These are phyloP conservation scores for Cyphomyrmex costatus DNA, from an alignment of 1,140 invertebrate species.

Conservation along the genomic window DNA sequence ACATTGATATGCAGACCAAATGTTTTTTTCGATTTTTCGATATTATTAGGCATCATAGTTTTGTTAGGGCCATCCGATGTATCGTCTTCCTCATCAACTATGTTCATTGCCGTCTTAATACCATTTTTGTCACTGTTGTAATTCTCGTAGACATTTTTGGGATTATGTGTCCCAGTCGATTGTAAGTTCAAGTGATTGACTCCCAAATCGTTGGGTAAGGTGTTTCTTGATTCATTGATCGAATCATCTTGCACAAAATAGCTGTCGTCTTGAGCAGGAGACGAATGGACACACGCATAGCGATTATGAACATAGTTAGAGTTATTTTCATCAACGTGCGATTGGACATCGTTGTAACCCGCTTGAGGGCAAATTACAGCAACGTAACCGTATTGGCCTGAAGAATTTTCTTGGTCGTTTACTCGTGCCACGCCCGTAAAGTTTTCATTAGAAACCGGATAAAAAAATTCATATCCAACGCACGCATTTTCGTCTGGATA, in stretches of 20 bases:
- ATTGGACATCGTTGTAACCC: not conserved
- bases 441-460: slow-evolving; percentile 73
- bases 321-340: not conserved
- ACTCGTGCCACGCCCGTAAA: not conserved
- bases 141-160: slow-evolving; percentile 21
- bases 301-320: not conserved
- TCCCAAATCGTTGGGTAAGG: not conserved
- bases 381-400: not conserved
- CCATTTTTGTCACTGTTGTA: slow-evolving; percentile 46
- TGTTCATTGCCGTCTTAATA: slow-evolving; percentile 66
- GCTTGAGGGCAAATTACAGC: slow-evolving; percentile 18
- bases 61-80: no score
- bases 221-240: not conserved
- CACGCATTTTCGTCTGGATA: slow-evolving; percentile 69
- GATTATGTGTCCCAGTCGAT: not conserved
- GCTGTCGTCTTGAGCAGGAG: not conserved
- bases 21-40: slow-evolving; percentile 4
- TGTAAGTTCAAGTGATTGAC: slow-evolving; percentile 41
- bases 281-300: not conserved
- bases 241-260: not conserved
- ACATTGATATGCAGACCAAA: slow-evolving; percentile 56
- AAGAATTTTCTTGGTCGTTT: not conserved
- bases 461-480: slow-evolving; percentile 64
- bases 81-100: slow-evolving; percentile 65
- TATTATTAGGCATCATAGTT: not conserved